Evolutionary conservation across 2,113 vertebrate species (phyloP).

Genomic region (Sebastes fasciatus): DNA sequence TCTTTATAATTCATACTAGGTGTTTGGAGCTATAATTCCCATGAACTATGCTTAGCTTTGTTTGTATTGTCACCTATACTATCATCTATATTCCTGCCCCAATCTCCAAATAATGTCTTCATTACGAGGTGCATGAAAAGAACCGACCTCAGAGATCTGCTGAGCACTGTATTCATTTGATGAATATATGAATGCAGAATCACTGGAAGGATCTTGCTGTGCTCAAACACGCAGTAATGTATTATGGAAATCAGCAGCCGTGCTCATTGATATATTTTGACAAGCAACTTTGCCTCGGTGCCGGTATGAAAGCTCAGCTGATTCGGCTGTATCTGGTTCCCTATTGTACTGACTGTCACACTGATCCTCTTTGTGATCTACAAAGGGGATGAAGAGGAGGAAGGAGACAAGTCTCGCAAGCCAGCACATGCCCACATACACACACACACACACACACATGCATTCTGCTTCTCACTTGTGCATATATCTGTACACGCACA

Average conservation of each 20-base stretch:
- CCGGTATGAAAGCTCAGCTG: conserved; percentile 36
- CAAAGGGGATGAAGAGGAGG: conserved; percentile 11
- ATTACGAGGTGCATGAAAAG: conserved; percentile 43
- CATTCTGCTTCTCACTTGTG: conserved; percentile 21
- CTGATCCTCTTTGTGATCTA: conserved; percentile 58
- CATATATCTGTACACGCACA: conserved; percentile 14
- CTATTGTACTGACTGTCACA: conserved; percentile 62
- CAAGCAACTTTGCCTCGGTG: conserved; percentile 32
- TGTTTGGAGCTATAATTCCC: conserved; percentile 23
- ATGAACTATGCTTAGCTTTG: conserved; percentile 12
- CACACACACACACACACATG: not conserved
- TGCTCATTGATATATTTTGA: conserved; percentile 48
- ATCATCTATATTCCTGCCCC: conserved; percentile 2
- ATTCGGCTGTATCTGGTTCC: conserved; percentile 44
- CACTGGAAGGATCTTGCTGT: conserved; percentile 14
- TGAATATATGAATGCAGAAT: conserved; percentile 33
- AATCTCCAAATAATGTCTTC: conserved; percentile 32
- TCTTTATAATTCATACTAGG: conserved; percentile 10
- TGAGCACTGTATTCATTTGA: conserved; percentile 26
- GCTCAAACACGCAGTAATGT: conserved; percentile 36
- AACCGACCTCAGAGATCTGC: conserved; percentile 36
- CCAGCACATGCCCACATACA: not conserved
- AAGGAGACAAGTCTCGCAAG: conserved; percentile 24
- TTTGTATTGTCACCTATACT: conserved; percentile 4
- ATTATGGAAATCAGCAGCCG: conserved; percentile 46